These are phyloP conservation scores for Zoanthus gigantus DNA, from an alignment of 92 coral and sea anemone species.

Conservation along the genomic window DNA sequence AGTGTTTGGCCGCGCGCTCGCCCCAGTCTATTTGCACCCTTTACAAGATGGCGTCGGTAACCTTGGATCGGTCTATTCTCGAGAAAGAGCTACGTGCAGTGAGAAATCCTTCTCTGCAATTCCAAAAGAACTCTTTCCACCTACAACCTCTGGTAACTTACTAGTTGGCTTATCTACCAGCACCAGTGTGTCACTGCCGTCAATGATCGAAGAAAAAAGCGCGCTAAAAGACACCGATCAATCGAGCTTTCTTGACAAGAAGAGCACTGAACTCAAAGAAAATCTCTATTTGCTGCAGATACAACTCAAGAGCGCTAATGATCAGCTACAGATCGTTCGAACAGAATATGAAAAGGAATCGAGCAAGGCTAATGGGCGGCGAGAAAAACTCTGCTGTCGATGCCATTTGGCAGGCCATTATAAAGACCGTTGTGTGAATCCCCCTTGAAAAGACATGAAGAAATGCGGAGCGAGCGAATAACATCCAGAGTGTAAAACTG, in stretches of 20 bases:
- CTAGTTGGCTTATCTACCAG: no score
- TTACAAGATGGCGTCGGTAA: no score
- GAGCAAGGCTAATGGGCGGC: not conserved
- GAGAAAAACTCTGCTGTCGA: constrained; percentile 5
- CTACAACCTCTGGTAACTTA: no score
- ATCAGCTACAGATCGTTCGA: constrained; percentile 1
- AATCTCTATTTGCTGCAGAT: not conserved
- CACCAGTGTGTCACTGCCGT: no score
- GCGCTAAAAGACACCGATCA: not conserved
- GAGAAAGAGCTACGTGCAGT: not conserved
- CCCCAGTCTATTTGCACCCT: no score
- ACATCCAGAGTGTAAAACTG: constrained; percentile 59
- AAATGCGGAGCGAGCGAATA: constrained; percentile 52
- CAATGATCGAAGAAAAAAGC: no score
- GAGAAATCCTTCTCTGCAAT: not conserved
- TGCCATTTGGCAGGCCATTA: constrained; percentile 61
- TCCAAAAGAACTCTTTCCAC: not conserved
- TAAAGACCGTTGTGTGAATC: constrained; percentile 35
- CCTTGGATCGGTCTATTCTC: no score
- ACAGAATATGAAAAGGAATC: not conserved
- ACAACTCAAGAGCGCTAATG: not conserved
- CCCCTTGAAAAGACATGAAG: constrained; percentile 38
- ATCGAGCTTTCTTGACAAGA: not conserved
- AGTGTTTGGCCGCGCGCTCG: no score
- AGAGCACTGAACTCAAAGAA: not conserved